Base-by-base conservation (phyloP, 2,888 invertebrate genomes). In the Chloromyia formosa region DNA sequence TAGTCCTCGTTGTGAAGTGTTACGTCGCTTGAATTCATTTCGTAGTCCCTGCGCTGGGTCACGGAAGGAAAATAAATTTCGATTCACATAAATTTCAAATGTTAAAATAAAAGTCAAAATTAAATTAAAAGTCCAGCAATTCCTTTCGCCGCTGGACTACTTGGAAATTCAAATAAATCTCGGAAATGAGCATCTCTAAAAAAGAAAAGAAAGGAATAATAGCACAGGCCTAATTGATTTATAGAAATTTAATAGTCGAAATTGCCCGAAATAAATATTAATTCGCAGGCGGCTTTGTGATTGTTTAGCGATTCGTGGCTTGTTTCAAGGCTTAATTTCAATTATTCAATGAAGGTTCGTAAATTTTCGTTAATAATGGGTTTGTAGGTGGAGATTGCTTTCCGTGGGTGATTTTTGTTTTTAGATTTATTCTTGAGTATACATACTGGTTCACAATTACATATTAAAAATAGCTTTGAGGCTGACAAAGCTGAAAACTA, bases 31-130 rank as follows among this genome's bases (percentile, higher is more conserved):
- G 27, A 35, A 35, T 35, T 35, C 27, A 35, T 35, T 35, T 35
- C 2, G 61, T 16, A 27, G 61, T 61, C 27, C 23, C 27, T 2
- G 27, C 27, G 7, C 27, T 35, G 27, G 60, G 60, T 60, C 60
- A 60, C 60, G 60, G 12, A 60, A 60, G 23, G 27, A 23, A 23
- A 60, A 60, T 60, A 60, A 60, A 23, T 60, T 60, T 22, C 23
- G 23, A 20, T 23, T 60, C 60, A 23, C 60, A 60, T 60, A 60
- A 60, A 60, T 60, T 23, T 60, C 22, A 60, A 35, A n/a, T 22
- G 23, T 12, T 12, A 60, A 23, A 60, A 60, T 60, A 60, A 60
- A 60, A 60, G 60, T 60, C 60, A 60, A 60, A 60, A 60, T 60
- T 60, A 60, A 60, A 60, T 60, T 60, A 60, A 35, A 23, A 60